Conservation (phyloP, 2,797 vertebrate genomes). For the Taenioides sp. region DNA sequence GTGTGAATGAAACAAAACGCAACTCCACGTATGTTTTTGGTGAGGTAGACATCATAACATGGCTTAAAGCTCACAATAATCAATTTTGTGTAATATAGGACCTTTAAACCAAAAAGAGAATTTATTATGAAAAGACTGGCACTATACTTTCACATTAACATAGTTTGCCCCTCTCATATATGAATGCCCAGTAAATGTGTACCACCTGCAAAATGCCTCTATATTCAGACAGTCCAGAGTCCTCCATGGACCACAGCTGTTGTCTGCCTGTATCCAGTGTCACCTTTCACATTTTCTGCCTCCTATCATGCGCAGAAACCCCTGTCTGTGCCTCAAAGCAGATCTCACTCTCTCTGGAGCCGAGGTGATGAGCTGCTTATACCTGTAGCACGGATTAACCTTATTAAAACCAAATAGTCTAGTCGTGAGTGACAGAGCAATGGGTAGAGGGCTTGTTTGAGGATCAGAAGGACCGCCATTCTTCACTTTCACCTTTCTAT, state of each 20-base stretch:
- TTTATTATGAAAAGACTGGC: constrained; percentile 33
- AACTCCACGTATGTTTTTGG: too few relatives aligned
- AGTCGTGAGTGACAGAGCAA: constrained; percentile 78
- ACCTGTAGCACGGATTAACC: constrained; percentile 73
- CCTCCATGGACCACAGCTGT: constrained; percentile 50
- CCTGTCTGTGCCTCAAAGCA: constrained; percentile 62
- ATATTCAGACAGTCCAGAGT: constrained; percentile 39
- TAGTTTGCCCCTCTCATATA: constrained; percentile 29
- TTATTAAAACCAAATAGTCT: constrained; percentile 78
- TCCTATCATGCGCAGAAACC: constrained; percentile 63
- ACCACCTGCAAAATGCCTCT: constrained; percentile 66
- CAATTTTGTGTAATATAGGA: too few relatives aligned
- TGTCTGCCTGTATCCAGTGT: constrained; percentile 59
- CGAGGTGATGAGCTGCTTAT: constrained; percentile 72
- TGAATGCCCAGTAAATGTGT: constrained; percentile 38
- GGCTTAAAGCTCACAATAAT: too few relatives aligned
- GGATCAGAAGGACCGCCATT: constrained; percentile 63
- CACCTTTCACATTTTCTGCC: constrained; percentile 72
- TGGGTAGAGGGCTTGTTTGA: constrained; percentile 61
- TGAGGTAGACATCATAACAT: too few relatives aligned
- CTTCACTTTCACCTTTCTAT: constrained; percentile 71
- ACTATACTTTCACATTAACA: constrained; percentile 49
- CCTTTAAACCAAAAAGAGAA: not conserved
- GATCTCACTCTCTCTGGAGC: constrained; percentile 52
- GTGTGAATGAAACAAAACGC: too few relatives aligned